Evolutionary conservation across 2,797 vertebrate species (phyloP), one percentile per base, ranked within the genome.

Genomic region (Coendou prehensilis): DNA sequence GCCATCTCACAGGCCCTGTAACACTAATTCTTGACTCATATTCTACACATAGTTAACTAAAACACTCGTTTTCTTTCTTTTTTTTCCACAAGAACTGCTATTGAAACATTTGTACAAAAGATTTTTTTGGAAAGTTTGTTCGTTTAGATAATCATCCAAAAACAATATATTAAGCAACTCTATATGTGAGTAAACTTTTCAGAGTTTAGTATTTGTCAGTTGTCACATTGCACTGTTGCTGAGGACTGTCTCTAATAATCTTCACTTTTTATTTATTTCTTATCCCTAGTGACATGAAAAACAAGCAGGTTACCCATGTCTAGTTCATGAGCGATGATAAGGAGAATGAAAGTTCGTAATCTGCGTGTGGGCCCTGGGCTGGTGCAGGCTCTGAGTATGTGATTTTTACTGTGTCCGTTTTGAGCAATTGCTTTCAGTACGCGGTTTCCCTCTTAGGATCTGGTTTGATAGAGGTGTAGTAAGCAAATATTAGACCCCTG

Each of bases 231-330:
- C 57, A 26, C 23, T 73, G 6, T 28, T 67, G 15, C 57, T 26
- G 28, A 69, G 20, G 54, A 83, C 33, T 0, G 11, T 82, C 47
- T 92, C 56, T 85, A 52, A 83, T 47, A 75, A 61, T 63, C 28
- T 88, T 90, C 28, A 67, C 13, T 94, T 94, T 94, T 69, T 75
- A 54, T 71, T 94, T 94, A 84, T 28, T 91, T 94, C 67, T 83
- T 78, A 89, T 50, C 11, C 23, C 26, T 28, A 89, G 20, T 52
- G 41, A 71, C 91, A 75, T 91, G 37, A 71, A 93, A 94, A 84
- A 47, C 33, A 89, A 90, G n/a, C 47, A 82, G 69, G 9, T 80
- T 86, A 83, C 80, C 52, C 79, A 52, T 73, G 17, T 11, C 4
- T 61, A 82, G 69, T 18, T 93, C 1, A 0, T 37, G 41, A 96